Conservation (phyloP, 2,113 vertebrate genomes). For the Papio anubis region DNA sequence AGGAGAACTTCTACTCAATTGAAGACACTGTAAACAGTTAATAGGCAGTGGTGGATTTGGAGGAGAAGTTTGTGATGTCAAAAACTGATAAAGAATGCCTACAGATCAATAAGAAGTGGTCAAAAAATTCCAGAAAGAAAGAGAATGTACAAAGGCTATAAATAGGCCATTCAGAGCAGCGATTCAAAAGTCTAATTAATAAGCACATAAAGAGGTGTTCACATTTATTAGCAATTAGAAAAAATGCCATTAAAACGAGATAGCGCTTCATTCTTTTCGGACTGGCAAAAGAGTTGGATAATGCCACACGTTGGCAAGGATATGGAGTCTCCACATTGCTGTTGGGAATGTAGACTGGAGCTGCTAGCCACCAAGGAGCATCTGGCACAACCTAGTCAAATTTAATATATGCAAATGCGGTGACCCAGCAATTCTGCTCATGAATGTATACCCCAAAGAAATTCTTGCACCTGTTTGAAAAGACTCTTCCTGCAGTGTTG, state of each 20-base stretch:
- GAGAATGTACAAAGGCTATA: background rate
- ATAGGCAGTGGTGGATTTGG: background rate
- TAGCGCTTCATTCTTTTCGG: background rate
- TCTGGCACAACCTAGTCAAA: background rate
- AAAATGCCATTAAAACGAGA: constrained; percentile 28
- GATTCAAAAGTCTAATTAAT: constrained; percentile 47
- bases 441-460: background rate
- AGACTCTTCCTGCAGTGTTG: accelerated
- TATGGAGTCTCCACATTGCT: background rate
- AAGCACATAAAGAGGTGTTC: constrained; percentile 24
- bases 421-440: background rate
- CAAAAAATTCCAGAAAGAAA: background rate
- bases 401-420: accelerated
- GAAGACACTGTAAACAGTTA: background rate
- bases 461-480: accelerated
- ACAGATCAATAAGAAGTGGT: background rate
- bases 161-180: constrained; percentile 20
- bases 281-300: background rate
- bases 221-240: constrained; percentile 57
- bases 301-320: background rate
- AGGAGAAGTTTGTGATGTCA: background rate
- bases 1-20: background rate
- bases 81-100: background rate
- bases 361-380: background rate
- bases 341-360: background rate